phyloP scores from a whole-genome alignment of 2,888 invertebrate genomes.

The Mactromeris polynyma region DNA sequence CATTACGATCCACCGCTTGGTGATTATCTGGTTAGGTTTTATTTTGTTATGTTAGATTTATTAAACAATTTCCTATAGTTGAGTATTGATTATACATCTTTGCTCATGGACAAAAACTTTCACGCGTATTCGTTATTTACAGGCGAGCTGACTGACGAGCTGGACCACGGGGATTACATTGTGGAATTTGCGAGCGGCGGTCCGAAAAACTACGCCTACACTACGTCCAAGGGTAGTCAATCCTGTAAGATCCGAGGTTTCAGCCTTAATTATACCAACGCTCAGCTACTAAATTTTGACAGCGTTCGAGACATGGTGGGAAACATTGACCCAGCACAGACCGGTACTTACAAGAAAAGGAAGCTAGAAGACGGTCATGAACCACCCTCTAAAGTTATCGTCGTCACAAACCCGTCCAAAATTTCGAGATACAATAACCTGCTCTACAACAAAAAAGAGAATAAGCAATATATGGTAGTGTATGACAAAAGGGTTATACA shows the following conservation, averaged over 20 bases:
- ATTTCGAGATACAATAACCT: constrained; percentile 15
- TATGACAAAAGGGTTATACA: background rate
- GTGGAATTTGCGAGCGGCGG: no score
- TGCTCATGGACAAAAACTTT: no score
- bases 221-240: no score
- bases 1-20: constrained; percentile 37
- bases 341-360: constrained; percentile 15
- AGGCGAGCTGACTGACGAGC: no score
- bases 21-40: constrained; percentile 43
- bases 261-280: constrained; percentile 6
- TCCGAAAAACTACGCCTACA: no score
- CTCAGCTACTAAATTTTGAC: constrained; percentile 26
- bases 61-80: no score
- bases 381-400: background rate
- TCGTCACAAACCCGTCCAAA: constrained; percentile 28
- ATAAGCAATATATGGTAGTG: background rate
- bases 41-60: no score
- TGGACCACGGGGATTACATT: no score
- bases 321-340: background rate
- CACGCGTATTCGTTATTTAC: no score
- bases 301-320: constrained; percentile 20
- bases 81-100: no score
- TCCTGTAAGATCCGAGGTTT: background rate
- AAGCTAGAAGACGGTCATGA: constrained; percentile 1
- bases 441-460: background rate